A percentile compares a stretch with the other conserved stretches of the same genome.
These are phyloP conservation scores for Hirundo rustica DNA, from an alignment of 2,797 vertebrate genomes.

Conservation along the genomic window DNA sequence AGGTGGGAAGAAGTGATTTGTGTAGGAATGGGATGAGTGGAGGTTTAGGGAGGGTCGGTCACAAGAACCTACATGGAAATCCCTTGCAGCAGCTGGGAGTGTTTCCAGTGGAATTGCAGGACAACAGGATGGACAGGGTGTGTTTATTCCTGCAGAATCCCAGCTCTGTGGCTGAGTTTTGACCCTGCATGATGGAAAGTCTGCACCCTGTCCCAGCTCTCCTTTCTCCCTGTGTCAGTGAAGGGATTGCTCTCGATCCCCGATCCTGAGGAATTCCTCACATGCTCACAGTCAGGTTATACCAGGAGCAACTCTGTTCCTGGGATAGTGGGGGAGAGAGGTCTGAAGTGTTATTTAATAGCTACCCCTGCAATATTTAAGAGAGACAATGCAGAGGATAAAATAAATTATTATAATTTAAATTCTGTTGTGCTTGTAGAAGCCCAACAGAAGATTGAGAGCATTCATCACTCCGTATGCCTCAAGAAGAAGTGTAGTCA, in stretches of 20 bases:
- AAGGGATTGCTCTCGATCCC: not conserved
- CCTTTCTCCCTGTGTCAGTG: not conserved
- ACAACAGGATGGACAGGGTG: not conserved
- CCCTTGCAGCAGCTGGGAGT: accelerated
- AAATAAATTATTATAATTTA: not conserved
- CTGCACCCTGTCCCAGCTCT: not conserved
- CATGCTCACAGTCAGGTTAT: not conserved
- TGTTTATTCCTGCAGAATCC: not conserved
- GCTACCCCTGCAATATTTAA: not conserved
- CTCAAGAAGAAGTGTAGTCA: not conserved
- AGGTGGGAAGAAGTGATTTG: not conserved
- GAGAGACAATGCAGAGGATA: not conserved
- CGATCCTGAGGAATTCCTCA: not conserved
- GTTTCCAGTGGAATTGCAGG: not conserved
- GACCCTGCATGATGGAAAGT: not conserved
- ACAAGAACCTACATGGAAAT: not conserved
- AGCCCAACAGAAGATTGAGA: not conserved
- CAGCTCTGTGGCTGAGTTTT: not conserved
- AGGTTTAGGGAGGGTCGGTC: not conserved
- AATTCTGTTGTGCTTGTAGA: not conserved
- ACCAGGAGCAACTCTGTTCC: not conserved
- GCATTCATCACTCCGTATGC: not conserved
- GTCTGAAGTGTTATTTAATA: not conserved
- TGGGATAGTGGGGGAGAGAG: not conserved
- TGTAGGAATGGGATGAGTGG: not conserved